A percentile compares a stretch with the other conserved stretches of the same genome.
Conservation (phyloP, 2,113 vertebrate genomes). For the Balaeniceps rex region DNA sequence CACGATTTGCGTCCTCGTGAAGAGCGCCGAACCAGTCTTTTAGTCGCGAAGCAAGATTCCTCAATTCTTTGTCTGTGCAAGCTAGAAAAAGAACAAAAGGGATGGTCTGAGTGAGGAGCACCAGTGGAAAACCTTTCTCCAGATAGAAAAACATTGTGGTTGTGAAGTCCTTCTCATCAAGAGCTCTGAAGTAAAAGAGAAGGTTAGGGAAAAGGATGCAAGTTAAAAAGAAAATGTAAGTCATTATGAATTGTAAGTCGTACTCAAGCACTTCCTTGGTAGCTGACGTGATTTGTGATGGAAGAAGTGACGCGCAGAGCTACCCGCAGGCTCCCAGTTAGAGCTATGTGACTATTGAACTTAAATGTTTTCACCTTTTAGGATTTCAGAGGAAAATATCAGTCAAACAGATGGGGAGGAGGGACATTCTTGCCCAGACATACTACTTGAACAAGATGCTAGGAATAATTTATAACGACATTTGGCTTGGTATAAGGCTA, state of each 20-base stretch:
- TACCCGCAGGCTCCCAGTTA: not conserved
- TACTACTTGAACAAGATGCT: not conserved
- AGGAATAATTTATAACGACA: conserved; percentile 31
- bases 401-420: conserved; percentile 25
- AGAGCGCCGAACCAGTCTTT: conserved; percentile 96
- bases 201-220: not conserved
- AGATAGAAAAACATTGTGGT: not conserved
- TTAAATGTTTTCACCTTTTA: conserved; percentile 17
- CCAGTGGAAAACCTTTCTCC: not conserved
- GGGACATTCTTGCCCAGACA: not conserved
- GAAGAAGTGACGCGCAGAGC: not conserved
- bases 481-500: conserved; percentile 28
- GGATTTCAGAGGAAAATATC: not conserved
- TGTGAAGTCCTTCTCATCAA: not conserved
- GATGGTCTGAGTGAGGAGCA: not conserved
- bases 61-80: conserved; percentile 88
- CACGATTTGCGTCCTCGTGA: conserved; percentile 90
- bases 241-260: not conserved
- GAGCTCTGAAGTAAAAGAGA: not conserved
- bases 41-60: conserved; percentile 87
- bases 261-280: not conserved
- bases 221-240: not conserved
- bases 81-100: conserved; percentile 71
- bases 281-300: not conserved
- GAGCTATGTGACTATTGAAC: not conserved